Evolutionary conservation across 37 sponge, comb jelly and placozoan genomes (phyloP), one percentile per base, ranked within the genome.

Genomic region (Bolinopsis microptera): DNA sequence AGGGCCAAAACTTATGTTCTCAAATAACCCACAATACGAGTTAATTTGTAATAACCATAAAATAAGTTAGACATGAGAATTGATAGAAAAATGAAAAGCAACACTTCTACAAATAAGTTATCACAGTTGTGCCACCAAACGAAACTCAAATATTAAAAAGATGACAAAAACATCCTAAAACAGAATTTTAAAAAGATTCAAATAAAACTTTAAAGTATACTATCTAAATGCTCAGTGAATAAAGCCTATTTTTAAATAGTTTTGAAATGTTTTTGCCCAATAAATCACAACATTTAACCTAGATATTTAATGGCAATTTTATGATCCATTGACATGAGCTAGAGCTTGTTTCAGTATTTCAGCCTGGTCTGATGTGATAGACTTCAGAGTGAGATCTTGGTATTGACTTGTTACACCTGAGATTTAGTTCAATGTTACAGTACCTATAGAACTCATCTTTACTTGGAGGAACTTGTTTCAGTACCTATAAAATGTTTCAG

Each of bases 261-360:
- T n/a, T n/a, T n/a, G n/a, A n/a, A n/a, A n/a, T n/a, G n/a, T n/a
- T n/a, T n/a, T 48, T 13, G 61, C 61, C 61, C 5, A 48, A 48
- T n/a, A n/a, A n/a, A n/a, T n/a, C n/a, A n/a, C 61, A 48, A 48
- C 13, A 48, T 48, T 48, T 13, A 48, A 13, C 61, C 61, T 48
- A 48, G 13, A 48, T 48, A 5, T 48, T 13, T 18, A 48, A 48
- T 13, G 9, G 5, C 5, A 48, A 48, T 48, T 13, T 72, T 72
- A 72, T 5, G 74, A 72, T n/a, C 74, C 74, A 21, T 48, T 48
- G 9, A 28, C 25, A n/a, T 72, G 74, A 28, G 74, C 74, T 9
- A 72, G 26, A 72, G 74, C 74, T 72, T 72, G 74, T 72, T 72
- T 72, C 31, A 72, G 26, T 3, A 72, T 72, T 72, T 72, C 74